Base-by-base conservation (phyloP, 2,113 vertebrate species). In the Syngnathoides biaculeatus region DNA sequence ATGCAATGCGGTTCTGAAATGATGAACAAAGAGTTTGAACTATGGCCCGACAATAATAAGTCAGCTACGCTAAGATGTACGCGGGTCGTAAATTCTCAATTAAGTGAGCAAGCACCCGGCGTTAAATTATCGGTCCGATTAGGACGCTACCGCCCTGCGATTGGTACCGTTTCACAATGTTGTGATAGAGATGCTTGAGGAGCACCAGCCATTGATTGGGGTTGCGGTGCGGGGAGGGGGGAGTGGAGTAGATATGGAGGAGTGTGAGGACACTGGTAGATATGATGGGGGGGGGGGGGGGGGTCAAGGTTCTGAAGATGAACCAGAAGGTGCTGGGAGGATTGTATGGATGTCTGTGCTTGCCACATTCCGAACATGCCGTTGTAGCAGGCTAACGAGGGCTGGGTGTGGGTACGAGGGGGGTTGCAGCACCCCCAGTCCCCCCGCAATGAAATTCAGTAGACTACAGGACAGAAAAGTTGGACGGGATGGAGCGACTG, bases 321-420 rank as follows among this genome's bases (percentile, higher is more conserved):
- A 73, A 59, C 8, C 56, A 77, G 60, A 55, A 82, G 79, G 68
- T 82, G 64, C 59, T 58, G 26, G 40, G 57, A 53, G 73, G 74
- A 30, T 40, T 47, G n/a, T 2, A 20, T 40, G 50, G 69, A 72
- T 79, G 75, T 84, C 80, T 76, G 70, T 13, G 47, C 35, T 19
- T 75, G 7, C 75, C 62, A 73, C 87, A 90, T 90, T 90, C 88
- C 80, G 77, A 6, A 48, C 69, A 84, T 87, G 75, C 78, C 75
- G 81, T 89, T 90, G 86, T 86, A 65, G 77, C 19, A 10, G 77
- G 68, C 74, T 88, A 88, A 88, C 85, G 81, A 88, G 63, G 74
- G 48, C 75, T 19, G 58, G 72, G 48, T 22, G 48, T 22, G 10
- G 48, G 78, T 67, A 24, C 74, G 77, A 8, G 20, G 48, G 48